A percentile compares a stretch with the other conserved stretches of the same genome.
phyloP scores from a whole-genome alignment of 2,888 invertebrate species.

The Blastobasis lacticolella region DNA sequence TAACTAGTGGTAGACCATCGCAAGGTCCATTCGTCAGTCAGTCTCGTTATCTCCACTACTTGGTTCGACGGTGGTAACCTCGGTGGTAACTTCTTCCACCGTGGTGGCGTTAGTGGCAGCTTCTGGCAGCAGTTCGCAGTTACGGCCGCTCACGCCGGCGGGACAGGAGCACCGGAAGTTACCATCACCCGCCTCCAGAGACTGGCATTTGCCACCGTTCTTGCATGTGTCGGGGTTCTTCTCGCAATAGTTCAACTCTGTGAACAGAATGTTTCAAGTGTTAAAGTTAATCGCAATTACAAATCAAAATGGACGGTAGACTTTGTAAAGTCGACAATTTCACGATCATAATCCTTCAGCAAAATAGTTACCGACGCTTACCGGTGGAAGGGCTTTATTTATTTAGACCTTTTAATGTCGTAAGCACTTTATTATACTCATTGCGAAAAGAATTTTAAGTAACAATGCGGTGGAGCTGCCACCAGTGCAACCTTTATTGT shows the following conservation, averaged over 20 bases:
- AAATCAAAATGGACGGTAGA: no score
- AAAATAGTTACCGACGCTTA: no score
- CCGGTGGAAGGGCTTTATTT: no score
- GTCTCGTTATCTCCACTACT: conserved; percentile 49
- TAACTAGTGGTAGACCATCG: no score
- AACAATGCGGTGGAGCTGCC: no score
- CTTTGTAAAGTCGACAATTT: no score
- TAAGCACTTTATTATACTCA: no score
- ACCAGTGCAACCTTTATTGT: no score
- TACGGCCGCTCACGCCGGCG: conserved; percentile 82
- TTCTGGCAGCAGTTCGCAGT: conserved; percentile 78
- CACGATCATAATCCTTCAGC: no score
- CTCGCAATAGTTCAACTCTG: conserved; percentile 89
- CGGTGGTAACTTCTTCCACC: conserved; percentile 9
- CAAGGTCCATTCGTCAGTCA: conserved; percentile 24
- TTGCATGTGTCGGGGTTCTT: conserved; percentile 82
- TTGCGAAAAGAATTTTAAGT: no score
- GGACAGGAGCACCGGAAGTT: conserved; percentile 84
- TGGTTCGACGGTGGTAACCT: conserved; percentile 11
- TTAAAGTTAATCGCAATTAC: no score
- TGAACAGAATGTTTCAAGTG: conserved; percentile 16
- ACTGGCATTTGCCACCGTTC: conserved; percentile 88
- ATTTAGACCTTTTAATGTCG: no score
- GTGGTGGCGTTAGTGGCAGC: conserved; percentile 24
- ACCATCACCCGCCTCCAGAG: conserved; percentile 84